Conservation (phyloP, 2,113 vertebrate species). For the Xyliphius kryptos region DNA sequence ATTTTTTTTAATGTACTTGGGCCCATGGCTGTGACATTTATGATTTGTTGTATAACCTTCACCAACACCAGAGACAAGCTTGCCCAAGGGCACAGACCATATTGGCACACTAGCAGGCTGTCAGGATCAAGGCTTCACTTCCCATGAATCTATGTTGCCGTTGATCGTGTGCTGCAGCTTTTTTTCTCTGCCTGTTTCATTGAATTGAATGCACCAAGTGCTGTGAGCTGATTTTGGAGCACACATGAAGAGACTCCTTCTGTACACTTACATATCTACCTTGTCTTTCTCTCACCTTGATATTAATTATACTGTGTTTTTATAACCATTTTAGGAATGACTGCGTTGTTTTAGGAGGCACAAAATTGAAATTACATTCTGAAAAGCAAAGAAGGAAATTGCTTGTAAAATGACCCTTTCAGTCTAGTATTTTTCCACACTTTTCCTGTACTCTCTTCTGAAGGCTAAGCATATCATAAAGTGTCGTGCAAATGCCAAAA, state of each 20-base stretch:
- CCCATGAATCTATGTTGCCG: conserved; percentile 13
- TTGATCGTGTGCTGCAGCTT: conserved; percentile 23
- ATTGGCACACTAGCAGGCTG: conserved; percentile 16
- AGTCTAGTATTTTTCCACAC: not conserved
- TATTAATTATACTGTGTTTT: conserved; percentile 23
- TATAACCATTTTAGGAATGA: conserved; percentile 12
- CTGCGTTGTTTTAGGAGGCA: not conserved
- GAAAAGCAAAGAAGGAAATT: not conserved
- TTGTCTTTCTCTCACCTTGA: conserved; percentile 16
- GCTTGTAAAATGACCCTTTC: not conserved
- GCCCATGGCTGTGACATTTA: conserved; percentile 15
- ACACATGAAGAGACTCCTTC: conserved; percentile 7
- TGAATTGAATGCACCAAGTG: conserved; percentile 19
- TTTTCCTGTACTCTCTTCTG: not conserved
- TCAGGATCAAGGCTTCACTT: conserved; percentile 25
- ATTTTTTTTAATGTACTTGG: conserved; percentile 5
- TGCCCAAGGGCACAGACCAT: conserved; percentile 33
- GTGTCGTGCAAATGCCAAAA: no score
- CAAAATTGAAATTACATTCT: not conserved
- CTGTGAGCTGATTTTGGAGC: conserved; percentile 2
- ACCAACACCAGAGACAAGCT: conserved; percentile 18
- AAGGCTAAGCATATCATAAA: not conserved
- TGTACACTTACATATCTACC: not conserved
- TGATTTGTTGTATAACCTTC: conserved; percentile 36
- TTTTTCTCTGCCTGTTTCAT: conserved; percentile 7